phyloP scores from a whole-genome alignment of 2,888 invertebrate species.

The Sisyra nigra region DNA sequence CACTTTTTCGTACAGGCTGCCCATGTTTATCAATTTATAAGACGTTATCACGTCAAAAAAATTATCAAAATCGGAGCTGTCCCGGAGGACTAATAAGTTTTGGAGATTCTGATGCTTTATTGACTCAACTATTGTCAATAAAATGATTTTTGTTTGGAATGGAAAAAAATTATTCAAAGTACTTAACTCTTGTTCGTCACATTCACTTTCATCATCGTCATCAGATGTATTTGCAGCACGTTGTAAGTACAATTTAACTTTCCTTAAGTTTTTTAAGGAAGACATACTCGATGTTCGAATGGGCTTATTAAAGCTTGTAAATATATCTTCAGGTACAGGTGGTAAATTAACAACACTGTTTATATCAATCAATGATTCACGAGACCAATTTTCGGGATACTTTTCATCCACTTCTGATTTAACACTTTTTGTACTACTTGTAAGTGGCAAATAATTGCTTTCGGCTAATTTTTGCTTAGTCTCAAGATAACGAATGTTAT shows the following conservation, averaged over 20 bases:
- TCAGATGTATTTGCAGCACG: conserved; percentile 26
- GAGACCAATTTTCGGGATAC: conserved; percentile 29
- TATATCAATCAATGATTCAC: conserved; percentile 28
- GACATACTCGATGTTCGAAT: conserved; percentile 27
- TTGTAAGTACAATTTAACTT: conserved; percentile 28
- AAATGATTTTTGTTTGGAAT: too few species aligned
- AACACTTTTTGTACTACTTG: conserved; percentile 21
- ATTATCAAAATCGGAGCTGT: too few species aligned
- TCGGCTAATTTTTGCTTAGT: conserved; percentile 15
- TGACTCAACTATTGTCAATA: too few species aligned
- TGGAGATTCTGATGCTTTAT: too few species aligned
- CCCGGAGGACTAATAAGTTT: too few species aligned
- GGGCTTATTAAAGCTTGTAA: conserved; percentile 26
- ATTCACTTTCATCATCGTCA: conserved; percentile 27
- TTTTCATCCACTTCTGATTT: conserved; percentile 30
- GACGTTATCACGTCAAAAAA: too few species aligned
- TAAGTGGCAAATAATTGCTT: conserved; percentile 15
- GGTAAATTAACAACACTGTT: conserved; percentile 27
- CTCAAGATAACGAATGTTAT: conserved; percentile 24
- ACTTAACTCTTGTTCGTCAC: conserved; percentile 17
- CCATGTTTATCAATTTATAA: too few species aligned
- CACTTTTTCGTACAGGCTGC: too few species aligned
- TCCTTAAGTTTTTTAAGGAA: conserved; percentile 28
- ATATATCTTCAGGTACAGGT: conserved; percentile 30
- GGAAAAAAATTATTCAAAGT: too few species aligned